phyloP scores from a whole-genome alignment of 2,113 vertebrate genomes.

The Heterotilapia buettikoferi region DNA sequence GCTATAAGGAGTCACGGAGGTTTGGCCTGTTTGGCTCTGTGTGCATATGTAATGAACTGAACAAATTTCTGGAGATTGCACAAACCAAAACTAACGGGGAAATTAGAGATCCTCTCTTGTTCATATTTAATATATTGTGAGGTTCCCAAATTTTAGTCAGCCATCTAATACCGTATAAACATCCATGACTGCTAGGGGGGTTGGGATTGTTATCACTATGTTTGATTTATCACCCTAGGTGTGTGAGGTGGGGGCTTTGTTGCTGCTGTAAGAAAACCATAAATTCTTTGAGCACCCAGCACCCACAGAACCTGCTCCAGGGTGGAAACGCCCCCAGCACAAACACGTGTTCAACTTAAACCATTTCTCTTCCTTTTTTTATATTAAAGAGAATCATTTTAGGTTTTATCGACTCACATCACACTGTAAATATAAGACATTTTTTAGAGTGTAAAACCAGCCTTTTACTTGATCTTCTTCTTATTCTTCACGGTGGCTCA shows the following conservation, averaged over 20 bases:
- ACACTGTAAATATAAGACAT: neutral
- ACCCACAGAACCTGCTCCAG: conserved; percentile 3
- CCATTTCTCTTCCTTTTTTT: neutral
- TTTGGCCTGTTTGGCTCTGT: neutral
- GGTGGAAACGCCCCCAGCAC: neutral
- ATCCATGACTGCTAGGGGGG: neutral
- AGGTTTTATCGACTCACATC: neutral
- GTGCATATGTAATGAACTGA: neutral
- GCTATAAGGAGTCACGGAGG: neutral
- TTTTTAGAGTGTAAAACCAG: neutral
- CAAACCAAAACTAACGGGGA: neutral
- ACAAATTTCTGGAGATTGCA: neutral
- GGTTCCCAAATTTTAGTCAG: neutral
- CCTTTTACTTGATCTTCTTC: neutral
- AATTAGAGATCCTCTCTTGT: neutral
- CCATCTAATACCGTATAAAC: neutral
- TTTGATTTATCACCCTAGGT: conserved; percentile 67
- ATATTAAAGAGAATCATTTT: neutral
- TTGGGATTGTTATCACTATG: conserved; percentile 62
- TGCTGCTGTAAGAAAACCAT: conserved; percentile 42
- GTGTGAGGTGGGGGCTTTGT: conserved; percentile 17
- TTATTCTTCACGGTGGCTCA: neutral
- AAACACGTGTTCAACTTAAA: neutral
- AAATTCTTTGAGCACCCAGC: conserved; percentile 50
- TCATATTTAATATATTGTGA: neutral